Conservation (phyloP, 2,888 invertebrate species). For the Pheosia tremula region DNA sequence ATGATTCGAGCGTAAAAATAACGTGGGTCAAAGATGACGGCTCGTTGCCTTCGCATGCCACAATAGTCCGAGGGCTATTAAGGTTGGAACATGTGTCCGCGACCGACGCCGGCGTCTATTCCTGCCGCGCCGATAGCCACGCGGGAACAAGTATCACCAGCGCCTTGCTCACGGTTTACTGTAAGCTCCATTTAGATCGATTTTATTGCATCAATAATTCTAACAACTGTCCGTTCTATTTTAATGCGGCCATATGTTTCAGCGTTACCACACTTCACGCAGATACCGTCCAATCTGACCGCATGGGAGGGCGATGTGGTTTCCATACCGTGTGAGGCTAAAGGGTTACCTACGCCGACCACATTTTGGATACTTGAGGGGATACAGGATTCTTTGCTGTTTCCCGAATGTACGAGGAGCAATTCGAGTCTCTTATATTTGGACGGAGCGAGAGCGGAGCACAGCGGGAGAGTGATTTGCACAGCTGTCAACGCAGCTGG, state of each 20-base stretch:
- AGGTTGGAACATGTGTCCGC: slow-evolving; percentile 93
- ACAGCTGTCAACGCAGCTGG: slow-evolving; percentile 80
- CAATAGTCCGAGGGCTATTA: slow-evolving; percentile 79
- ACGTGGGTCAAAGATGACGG: slow-evolving; percentile 80
- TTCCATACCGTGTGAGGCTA: slow-evolving; percentile 95
- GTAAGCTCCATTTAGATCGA: slow-evolving; percentile 86
- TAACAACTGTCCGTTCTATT: slow-evolving; percentile 66
- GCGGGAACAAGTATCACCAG: slow-evolving; percentile 94
- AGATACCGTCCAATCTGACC: slow-evolving; percentile 94
- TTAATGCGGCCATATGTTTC: slow-evolving; percentile 81
- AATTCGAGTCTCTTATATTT: slow-evolving; percentile 78
- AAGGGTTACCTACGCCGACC: slow-evolving; percentile 96
- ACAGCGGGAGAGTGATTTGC: slow-evolving; percentile 79
- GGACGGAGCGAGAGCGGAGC: slow-evolving; percentile 73
- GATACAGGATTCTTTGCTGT: slow-evolving; percentile 87
- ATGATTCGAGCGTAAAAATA: slow-evolving; percentile 76
- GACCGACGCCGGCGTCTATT: slow-evolving; percentile 94
- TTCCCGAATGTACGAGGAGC: slow-evolving; percentile 80
- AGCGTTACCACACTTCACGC: slow-evolving; percentile 95
- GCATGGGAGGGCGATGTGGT: slow-evolving; percentile 94
- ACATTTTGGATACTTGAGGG: slow-evolving; percentile 98
- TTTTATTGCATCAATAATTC: slow-evolving; percentile 76
- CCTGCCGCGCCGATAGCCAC: slow-evolving; percentile 95
- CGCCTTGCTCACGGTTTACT: slow-evolving; percentile 95
- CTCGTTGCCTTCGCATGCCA: slow-evolving; percentile 69